Conservation (phyloP, 2,113 vertebrate species). For the Scartelaos histophorus region DNA sequence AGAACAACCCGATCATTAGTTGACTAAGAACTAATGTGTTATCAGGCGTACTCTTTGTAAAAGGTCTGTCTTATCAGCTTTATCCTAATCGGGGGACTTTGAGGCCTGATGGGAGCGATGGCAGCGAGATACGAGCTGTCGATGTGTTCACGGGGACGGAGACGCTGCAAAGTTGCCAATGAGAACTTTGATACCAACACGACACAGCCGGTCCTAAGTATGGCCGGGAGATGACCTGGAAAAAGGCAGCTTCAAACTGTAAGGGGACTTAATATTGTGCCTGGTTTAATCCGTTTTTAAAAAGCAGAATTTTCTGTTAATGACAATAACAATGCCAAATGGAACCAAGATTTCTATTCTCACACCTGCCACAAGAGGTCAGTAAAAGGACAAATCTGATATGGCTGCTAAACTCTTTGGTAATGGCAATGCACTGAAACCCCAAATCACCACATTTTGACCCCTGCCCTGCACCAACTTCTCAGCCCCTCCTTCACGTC, state of each 20-base stretch:
- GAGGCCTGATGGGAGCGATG: constrained; percentile 57
- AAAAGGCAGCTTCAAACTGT: not conserved
- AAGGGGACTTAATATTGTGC: not conserved
- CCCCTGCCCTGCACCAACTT: not conserved
- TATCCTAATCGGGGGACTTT: constrained; percentile 68
- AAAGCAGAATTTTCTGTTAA: too few species aligned
- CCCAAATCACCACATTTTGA: not conserved
- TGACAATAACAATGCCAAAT: not conserved
- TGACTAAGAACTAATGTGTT: constrained; percentile 50
- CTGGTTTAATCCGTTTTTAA: too few species aligned
- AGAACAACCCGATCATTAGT: constrained; percentile 33
- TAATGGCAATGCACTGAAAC: not conserved
- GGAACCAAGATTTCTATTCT: not conserved
- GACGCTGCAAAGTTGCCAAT: constrained; percentile 13
- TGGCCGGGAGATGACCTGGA: not conserved
- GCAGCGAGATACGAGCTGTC: constrained; percentile 40
- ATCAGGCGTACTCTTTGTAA: constrained; percentile 59
- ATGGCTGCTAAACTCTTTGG: not conserved
- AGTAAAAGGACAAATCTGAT: not conserved
- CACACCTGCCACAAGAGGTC: not conserved
- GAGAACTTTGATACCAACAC: constrained; percentile 47
- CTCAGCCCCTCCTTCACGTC: constrained; percentile 53
- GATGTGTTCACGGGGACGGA: constrained; percentile 36
- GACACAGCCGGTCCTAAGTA: not conserved
- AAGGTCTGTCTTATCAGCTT: constrained; percentile 56